phyloP scores from a whole-genome alignment of 64 coral and sea anemone species.

The Porites lutea region DNA sequence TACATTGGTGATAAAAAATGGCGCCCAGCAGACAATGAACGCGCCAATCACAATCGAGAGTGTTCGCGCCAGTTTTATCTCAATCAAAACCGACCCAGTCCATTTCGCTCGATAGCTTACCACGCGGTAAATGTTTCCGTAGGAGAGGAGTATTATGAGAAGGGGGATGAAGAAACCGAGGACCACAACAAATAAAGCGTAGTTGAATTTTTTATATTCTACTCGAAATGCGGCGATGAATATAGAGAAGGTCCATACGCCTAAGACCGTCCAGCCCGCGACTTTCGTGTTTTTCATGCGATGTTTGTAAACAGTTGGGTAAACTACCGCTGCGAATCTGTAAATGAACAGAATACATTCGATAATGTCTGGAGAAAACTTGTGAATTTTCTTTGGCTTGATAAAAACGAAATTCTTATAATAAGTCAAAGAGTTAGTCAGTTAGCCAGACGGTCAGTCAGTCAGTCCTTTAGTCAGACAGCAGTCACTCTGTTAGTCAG shows the following conservation, averaged over 20 bases:
- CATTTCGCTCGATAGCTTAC: conserved; percentile 80
- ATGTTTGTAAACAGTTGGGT: conserved; percentile 83
- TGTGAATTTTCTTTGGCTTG: neutral
- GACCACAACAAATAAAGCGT: conserved; percentile 65
- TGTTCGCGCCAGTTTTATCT: conserved; percentile 86
- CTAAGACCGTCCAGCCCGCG: conserved; percentile 64
- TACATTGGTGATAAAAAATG: conserved; percentile 74
- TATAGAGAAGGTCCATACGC: conserved; percentile 67
- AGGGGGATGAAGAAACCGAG: conserved; percentile 78
- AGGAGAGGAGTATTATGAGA: conserved; percentile 71
- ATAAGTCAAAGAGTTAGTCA: no score
- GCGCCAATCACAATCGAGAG: conserved; percentile 88
- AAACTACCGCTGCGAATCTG: conserved; percentile 84
- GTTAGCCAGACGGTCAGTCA: no score
- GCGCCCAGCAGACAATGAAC: conserved; percentile 94
- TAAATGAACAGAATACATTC: neutral
- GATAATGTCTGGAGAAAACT: neutral
- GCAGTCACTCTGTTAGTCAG: no score
- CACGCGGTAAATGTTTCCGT: conserved; percentile 81
- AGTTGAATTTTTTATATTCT: conserved; percentile 16
- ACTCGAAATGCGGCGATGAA: conserved; percentile 55
- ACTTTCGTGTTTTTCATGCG: conserved; percentile 70
- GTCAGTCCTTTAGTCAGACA: no score
- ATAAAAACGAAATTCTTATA: no score
- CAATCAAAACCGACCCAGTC: conserved; percentile 88